phyloP scores from a whole-genome alignment of 2,113 vertebrate species.

The Ophiodon elongatus region DNA sequence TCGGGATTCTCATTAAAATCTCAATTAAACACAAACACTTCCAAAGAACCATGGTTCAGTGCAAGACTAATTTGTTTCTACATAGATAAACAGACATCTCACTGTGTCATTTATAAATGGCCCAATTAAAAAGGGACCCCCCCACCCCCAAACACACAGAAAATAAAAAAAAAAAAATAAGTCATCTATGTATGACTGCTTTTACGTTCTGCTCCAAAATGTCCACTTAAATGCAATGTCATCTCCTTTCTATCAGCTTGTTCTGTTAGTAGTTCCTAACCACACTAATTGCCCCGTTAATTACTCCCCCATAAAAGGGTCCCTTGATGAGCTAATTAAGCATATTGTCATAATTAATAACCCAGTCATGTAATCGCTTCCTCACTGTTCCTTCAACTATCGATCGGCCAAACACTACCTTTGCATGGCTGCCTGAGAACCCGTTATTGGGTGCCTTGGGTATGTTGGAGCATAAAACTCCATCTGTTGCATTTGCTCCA shows the following conservation, averaged over 20 bases:
- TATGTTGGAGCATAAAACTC: constrained; percentile 31
- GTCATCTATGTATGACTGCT: background rate
- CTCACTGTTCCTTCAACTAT: constrained; percentile 16
- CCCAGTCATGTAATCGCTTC: constrained; percentile 31
- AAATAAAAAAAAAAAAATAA: constrained; percentile 8
- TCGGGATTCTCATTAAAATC: constrained; percentile 73
- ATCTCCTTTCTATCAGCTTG: constrained; percentile 27
- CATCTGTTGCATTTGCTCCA: constrained; percentile 35
- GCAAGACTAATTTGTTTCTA: constrained; percentile 71
- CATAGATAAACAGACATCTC: constrained; percentile 73
- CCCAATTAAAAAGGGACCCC: constrained; percentile 56
- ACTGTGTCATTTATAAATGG: constrained; percentile 66
- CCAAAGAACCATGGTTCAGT: constrained; percentile 63
- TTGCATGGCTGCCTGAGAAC: background rate
- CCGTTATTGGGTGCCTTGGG: background rate
- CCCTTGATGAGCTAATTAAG: constrained; percentile 51
- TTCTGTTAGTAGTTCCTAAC: constrained; percentile 29
- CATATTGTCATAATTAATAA: constrained; percentile 60
- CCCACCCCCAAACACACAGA: background rate
- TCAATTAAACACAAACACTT: constrained; percentile 73
- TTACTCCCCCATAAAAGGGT: constrained; percentile 51
- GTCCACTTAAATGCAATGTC: constrained; percentile 20
- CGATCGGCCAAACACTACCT: constrained; percentile 6
- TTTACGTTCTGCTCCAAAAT: constrained; percentile 27
- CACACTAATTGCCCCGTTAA: constrained; percentile 50